phyloP scores from a whole-genome alignment of 1,140 invertebrate species.

The Plodia interpunctella region DNA sequence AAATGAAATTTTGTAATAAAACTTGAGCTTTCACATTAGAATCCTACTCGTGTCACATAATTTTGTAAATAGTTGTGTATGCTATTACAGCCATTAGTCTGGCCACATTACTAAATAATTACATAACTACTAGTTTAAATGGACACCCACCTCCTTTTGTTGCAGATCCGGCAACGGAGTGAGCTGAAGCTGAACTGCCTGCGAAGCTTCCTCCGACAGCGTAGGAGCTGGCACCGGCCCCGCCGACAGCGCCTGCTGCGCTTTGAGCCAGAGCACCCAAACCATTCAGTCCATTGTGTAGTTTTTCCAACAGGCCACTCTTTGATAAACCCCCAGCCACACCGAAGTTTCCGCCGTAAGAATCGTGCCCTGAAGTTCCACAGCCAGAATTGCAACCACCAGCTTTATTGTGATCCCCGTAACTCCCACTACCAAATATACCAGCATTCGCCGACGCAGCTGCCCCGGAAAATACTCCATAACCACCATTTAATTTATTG shows the following conservation, averaged over 20 bases:
- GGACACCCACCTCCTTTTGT: constrained; percentile 54
- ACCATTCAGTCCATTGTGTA: constrained; percentile 17
- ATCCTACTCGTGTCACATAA: no score
- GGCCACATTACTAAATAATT: no score
- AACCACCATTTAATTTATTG: background rate
- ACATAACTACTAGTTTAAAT: no score
- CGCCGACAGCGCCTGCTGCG: constrained; percentile 29
- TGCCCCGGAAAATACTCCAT: constrained; percentile 20
- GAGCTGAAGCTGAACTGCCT: constrained; percentile 48
- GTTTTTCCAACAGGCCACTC: constrained; percentile 14
- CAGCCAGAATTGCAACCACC: constrained; percentile 28
- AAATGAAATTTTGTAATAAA: no score
- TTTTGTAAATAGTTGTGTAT: no score
- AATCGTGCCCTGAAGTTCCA: constrained; percentile 12
- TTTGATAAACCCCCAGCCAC: constrained; percentile 14
- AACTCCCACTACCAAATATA: constrained; percentile 27
- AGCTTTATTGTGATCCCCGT: constrained; percentile 16
- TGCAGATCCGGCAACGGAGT: constrained; percentile 48
- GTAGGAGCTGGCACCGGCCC: constrained; percentile 26
- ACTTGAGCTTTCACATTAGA: no score
- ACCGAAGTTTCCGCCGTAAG: constrained; percentile 8
- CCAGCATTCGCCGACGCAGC: constrained; percentile 29
- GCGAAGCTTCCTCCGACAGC: constrained; percentile 38
- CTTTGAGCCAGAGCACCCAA: constrained; percentile 43
- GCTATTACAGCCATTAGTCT: no score